Conservation (phyloP, 37 sponge, comb jelly and placozoan species). For the Theonella swinhoei region DNA sequence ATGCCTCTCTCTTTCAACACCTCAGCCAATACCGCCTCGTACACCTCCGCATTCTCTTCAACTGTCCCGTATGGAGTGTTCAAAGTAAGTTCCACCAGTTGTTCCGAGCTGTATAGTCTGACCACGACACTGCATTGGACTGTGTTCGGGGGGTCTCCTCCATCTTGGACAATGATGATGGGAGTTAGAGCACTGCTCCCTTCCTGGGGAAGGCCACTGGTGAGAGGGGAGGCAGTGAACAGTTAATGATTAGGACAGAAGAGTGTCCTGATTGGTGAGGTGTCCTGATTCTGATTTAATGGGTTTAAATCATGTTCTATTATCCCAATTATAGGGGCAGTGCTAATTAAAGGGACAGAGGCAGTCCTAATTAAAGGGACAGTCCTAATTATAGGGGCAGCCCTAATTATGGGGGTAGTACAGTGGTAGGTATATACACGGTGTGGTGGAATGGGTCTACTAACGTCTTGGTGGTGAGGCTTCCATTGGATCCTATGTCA, state of each 20-base stretch:
- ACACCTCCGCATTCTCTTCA: not conserved
- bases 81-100: not conserved
- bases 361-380: too few species aligned
- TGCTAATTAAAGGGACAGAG: too few species aligned
- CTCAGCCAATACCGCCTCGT: not conserved
- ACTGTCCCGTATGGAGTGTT: not conserved
- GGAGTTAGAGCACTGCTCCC: not conserved
- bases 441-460: too few species aligned
- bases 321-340: too few species aligned
- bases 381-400: too few species aligned
- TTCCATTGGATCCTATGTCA: not conserved
- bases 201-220: not conserved
- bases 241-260: too few species aligned
- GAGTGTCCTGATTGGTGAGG: too few species aligned
- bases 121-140: not conserved
- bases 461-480: not conserved
- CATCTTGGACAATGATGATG: not conserved
- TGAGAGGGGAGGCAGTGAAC: too few species aligned
- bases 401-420: too few species aligned
- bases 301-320: too few species aligned
- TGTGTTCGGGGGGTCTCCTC: not conserved
- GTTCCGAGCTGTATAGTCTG: not conserved
- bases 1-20: not conserved
- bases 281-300: too few species aligned
- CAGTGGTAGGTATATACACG: too few species aligned